These are phyloP conservation scores for Drosophila kambysellisi DNA, from an alignment of 2,888 invertebrate species.

Conservation along the genomic window DNA sequence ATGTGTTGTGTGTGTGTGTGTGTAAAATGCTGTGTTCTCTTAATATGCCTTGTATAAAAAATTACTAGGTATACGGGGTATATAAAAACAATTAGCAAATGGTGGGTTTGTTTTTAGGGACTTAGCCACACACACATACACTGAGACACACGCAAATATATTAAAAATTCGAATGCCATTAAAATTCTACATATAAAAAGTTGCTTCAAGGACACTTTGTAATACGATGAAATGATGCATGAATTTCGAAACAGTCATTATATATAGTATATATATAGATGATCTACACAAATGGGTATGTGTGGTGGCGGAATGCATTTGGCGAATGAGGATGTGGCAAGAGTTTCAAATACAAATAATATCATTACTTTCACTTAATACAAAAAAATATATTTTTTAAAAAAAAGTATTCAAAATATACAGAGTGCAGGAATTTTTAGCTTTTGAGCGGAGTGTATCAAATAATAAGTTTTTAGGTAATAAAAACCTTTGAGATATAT, in stretches of 20 bases:
- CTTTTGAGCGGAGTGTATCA: background rate
- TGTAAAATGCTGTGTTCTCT: constrained; percentile 35
- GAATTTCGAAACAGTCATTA: constrained; percentile 38
- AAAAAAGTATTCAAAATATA: background rate
- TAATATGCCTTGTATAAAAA: constrained; percentile 19
- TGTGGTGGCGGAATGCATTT: constrained; percentile 24
- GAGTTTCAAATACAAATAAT: constrained; percentile 5
- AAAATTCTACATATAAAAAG: constrained; percentile 33
- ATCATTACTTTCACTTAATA: constrained; percentile 7
- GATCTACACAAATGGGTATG: constrained; percentile 17
- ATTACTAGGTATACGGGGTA: constrained; percentile 16
- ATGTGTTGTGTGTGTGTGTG: constrained; percentile 30
- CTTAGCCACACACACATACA: constrained; percentile 33
- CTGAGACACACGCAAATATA: constrained; percentile 15
- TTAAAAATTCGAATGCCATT: constrained; percentile 24
- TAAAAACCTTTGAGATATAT: constrained; percentile 21
- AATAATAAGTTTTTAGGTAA: background rate
- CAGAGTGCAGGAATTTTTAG: background rate
- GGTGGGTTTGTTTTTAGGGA: constrained; percentile 43
- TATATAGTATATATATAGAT: constrained; percentile 19
- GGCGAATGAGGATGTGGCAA: constrained; percentile 17
- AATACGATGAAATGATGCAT: constrained; percentile 37
- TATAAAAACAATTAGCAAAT: constrained; percentile 32
- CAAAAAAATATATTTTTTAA: constrained; percentile 9
- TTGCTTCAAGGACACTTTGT: constrained; percentile 61